Evolutionary conservation across 2,797 vertebrate species (phyloP).

Genomic region (Poecilia velifera): DNA sequence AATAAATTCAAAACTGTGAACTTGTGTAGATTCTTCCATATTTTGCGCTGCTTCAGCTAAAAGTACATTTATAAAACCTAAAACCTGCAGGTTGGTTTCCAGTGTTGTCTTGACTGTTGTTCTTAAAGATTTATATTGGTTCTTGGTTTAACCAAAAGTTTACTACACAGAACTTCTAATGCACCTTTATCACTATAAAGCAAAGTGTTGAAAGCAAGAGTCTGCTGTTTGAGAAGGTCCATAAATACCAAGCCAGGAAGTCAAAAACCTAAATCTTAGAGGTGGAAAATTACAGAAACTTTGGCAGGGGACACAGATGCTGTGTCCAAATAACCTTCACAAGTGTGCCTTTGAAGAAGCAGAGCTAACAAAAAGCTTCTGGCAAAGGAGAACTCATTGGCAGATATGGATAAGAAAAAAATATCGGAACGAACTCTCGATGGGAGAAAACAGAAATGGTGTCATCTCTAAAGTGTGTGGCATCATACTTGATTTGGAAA

Average conservation of each 20-base stretch:
- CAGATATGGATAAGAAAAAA: constrained; percentile 14
- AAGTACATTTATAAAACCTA: no score
- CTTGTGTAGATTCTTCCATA: not conserved
- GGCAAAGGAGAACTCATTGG: constrained; percentile 29
- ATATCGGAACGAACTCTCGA: constrained; percentile 5
- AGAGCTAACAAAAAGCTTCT: constrained; percentile 19
- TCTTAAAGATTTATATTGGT: not conserved
- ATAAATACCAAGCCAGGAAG: constrained; percentile 33
- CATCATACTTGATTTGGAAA: constrained; percentile 73
- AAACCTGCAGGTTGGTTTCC: no score
- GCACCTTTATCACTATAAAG: not conserved
- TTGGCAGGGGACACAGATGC: constrained; percentile 40
- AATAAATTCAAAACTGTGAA: not conserved
- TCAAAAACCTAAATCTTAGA: constrained; percentile 23
- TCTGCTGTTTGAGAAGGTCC: constrained; percentile 29
- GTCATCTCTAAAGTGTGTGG: constrained; percentile 37
- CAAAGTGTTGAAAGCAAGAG: constrained; percentile 12
- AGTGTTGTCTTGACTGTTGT: no score
- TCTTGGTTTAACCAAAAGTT: not conserved
- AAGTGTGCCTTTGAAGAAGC: constrained; percentile 44
- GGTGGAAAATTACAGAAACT: constrained; percentile 71
- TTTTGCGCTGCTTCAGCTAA: not conserved
- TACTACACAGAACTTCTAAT: not conserved
- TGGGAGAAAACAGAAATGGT: constrained; percentile 28
- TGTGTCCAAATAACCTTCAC: constrained; percentile 53